These are phyloP conservation scores for Valencia hispanica DNA, from an alignment of 2,797 vertebrate genomes.

Conservation along the genomic window DNA sequence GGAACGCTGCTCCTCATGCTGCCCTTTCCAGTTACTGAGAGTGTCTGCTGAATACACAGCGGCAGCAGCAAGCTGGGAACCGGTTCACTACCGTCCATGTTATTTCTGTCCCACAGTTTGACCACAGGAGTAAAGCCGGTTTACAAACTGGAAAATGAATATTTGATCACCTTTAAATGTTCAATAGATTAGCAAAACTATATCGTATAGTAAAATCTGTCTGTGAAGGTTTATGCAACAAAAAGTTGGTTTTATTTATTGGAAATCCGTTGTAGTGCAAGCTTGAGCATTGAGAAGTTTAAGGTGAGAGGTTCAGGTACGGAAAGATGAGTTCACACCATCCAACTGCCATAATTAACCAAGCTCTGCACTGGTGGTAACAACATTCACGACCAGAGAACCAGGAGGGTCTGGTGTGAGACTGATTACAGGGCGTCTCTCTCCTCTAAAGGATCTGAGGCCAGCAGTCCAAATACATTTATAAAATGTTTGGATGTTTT, in stretches of 20 bases:
- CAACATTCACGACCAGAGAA: not conserved
- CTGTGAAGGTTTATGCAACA: not conserved
- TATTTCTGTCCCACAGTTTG: conserved; percentile 24
- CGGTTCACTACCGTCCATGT: conserved; percentile 26
- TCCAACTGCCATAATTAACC: too few relatives aligned
- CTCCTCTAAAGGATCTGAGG: too few relatives aligned
- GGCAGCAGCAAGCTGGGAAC: conserved; percentile 24
- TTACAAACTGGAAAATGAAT: not conserved
- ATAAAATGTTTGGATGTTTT: too few relatives aligned
- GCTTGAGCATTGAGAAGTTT: too few relatives aligned
- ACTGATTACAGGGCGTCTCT: not conserved
- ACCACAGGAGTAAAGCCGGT: conserved; percentile 4
- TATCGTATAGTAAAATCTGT: too few relatives aligned
- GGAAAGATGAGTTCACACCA: too few relatives aligned
- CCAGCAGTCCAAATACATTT: too few relatives aligned
- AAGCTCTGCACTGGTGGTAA: not conserved
- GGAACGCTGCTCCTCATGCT: conserved; percentile 55
- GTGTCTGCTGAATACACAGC: conserved; percentile 70
- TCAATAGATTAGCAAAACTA: not conserved
- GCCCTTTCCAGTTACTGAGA: conserved; percentile 76
- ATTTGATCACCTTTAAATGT: not conserved
- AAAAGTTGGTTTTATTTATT: not conserved
- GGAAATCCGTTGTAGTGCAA: too few relatives aligned
- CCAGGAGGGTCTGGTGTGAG: not conserved
- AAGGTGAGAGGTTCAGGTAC: too few relatives aligned